phyloP scores from a whole-genome alignment of 2,797 vertebrate genomes.

The Acrocephalus scirpaceus region DNA sequence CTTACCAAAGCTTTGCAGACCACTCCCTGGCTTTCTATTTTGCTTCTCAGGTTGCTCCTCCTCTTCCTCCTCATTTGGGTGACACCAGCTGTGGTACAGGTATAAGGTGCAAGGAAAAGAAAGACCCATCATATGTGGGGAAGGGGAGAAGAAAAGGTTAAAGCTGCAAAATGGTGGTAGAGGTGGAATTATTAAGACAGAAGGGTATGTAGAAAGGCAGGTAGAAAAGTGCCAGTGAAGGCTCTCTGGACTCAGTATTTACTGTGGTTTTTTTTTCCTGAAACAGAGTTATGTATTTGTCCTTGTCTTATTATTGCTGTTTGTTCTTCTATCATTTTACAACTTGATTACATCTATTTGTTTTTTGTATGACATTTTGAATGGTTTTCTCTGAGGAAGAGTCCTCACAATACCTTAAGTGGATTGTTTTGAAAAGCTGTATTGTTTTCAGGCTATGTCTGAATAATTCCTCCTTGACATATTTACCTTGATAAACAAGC shows the following conservation, averaged over 20 bases:
- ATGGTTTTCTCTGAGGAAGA: slow-evolving; percentile 14
- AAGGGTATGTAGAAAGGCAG: neutral
- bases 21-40: neutral
- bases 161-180: neutral
- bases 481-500: slow-evolving; percentile 53
- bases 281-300: neutral
- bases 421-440: slow-evolving; percentile 28
- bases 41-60: neutral
- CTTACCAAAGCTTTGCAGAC: neutral
- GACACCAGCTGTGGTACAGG: neutral
- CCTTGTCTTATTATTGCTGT: neutral
- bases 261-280: neutral
- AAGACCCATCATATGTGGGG: neutral
- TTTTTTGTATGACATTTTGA: neutral
- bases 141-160: neutral
- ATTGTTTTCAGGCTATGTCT: slow-evolving; percentile 34
- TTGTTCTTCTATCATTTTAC: neutral
- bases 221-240: neutral
- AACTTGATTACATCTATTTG: neutral
- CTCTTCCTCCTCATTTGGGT: neutral
- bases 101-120: neutral
- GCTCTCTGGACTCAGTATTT: neutral
- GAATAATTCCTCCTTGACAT: slow-evolving; percentile 27
- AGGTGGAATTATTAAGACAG: neutral
- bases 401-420: neutral